A percentile compares a stretch with the other conserved stretches of the same genome.
phyloP scores from a whole-genome alignment of 92 coral and sea anemone genomes.

The Muricea muricata region DNA sequence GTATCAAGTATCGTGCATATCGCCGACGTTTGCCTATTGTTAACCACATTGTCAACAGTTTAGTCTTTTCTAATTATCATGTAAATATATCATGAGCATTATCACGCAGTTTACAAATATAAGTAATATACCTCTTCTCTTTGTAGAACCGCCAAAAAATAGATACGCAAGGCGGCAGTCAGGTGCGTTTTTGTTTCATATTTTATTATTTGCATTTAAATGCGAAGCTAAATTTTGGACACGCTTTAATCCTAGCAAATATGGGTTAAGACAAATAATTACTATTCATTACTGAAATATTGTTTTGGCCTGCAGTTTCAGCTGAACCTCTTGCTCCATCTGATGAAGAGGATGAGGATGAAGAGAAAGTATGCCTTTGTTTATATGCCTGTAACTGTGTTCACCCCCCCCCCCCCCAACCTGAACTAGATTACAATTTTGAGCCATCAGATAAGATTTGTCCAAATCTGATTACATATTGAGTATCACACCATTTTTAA shows the following conservation, averaged over 20 bases:
- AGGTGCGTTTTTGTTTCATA: slow-evolving; percentile 62
- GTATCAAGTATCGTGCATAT: not conserved
- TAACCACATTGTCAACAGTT: slow-evolving; percentile 12
- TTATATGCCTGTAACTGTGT: no score
- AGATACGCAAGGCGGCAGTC: slow-evolving; percentile 95
- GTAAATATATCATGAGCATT: not conserved
- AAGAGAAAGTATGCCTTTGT: slow-evolving; percentile 74
- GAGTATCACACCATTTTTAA: no score
- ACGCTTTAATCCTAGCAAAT: slow-evolving; percentile 7
- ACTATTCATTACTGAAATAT: not conserved
- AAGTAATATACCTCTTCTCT: slow-evolving; percentile 1
- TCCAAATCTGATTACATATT: not conserved
- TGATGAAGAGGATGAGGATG: slow-evolving; percentile 95
- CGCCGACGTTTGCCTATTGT: not conserved
- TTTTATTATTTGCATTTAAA: not conserved
- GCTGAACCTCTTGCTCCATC: slow-evolving; percentile 96
- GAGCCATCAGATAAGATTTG: not conserved
- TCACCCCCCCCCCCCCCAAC: no score
- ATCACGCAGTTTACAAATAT: not conserved
- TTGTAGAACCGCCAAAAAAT: slow-evolving; percentile 95
- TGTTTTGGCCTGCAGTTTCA: slow-evolving; percentile 66
- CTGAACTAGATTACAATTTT: no score
- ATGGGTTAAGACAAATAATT: no score
- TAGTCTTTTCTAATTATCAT: slow-evolving; percentile 22
- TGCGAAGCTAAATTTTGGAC: not conserved